A percentile compares a stretch with the other conserved stretches of the same genome.
phyloP scores from a whole-genome alignment of 2,113 vertebrate species.

The Dasyurus viverrinus region DNA sequence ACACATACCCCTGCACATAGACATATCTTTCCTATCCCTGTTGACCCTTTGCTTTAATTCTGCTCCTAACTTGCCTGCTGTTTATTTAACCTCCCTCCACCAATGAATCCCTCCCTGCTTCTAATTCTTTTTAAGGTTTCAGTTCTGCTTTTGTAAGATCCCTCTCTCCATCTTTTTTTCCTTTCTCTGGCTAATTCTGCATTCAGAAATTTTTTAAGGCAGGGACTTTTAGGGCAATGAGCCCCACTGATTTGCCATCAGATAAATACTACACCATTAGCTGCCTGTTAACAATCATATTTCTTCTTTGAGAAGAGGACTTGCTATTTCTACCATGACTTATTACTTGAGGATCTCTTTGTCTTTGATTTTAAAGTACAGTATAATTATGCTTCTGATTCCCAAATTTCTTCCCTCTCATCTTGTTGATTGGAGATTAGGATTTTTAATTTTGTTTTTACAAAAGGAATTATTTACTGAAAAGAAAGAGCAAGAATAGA shows the following conservation, averaged over 20 bases:
- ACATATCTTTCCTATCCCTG: too few relatives aligned
- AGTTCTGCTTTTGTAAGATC: too few relatives aligned
- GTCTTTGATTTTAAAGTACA: constrained; percentile 71
- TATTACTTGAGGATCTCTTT: constrained; percentile 72
- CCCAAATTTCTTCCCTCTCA: constrained; percentile 43
- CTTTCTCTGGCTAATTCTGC: constrained; percentile 61
- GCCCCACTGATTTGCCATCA: constrained; percentile 75
- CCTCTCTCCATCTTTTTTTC: not conserved
- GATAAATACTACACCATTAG: constrained; percentile 81
- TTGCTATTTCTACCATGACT: constrained; percentile 79
- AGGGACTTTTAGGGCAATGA: constrained; percentile 75
- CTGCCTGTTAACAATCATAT: constrained; percentile 79
- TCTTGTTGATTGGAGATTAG: constrained; percentile 45
- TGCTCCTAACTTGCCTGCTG: too few relatives aligned
- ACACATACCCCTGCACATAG: too few relatives aligned
- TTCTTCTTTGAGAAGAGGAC: constrained; percentile 80
- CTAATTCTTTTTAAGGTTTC: not conserved
- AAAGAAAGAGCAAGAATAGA: not conserved
- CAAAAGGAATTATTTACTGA: not conserved
- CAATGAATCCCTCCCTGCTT: too few relatives aligned
- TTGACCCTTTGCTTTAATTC: too few relatives aligned
- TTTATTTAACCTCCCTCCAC: too few relatives aligned
- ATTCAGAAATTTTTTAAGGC: constrained; percentile 58
- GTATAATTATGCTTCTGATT: constrained; percentile 70
- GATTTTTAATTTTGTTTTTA: not conserved